Conservation (phyloP, 2,113 vertebrate species). For the Rhinogobius similis region DNA sequence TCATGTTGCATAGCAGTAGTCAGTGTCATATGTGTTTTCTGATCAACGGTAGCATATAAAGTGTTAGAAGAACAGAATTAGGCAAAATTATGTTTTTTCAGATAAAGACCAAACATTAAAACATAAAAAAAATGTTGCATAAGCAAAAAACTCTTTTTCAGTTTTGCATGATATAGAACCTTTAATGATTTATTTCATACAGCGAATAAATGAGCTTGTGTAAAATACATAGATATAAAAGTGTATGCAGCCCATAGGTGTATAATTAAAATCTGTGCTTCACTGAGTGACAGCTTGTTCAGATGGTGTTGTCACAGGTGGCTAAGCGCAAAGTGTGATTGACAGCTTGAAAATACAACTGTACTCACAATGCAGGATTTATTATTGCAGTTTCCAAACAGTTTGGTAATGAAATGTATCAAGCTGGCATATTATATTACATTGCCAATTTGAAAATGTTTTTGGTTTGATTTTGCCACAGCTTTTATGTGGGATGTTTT, state of each 20-base stretch:
- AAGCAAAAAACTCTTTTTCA: neutral
- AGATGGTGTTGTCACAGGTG: slow-evolving; percentile 1
- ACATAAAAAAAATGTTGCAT: neutral
- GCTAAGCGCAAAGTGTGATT: neutral
- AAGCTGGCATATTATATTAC: neutral
- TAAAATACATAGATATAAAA: neutral
- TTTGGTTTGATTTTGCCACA: neutral
- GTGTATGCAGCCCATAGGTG: neutral
- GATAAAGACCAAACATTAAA: neutral
- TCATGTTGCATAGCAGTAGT: too few species aligned
- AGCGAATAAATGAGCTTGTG: neutral
- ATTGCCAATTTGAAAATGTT: too few species aligned
- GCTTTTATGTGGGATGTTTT: neutral
- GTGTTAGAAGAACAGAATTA: too few species aligned
- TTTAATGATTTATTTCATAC: neutral
- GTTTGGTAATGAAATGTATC: neutral
- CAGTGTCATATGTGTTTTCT: too few species aligned
- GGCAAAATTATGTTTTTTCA: too few species aligned
- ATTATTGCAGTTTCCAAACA: neutral
- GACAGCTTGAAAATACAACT: slow-evolving; percentile 9
- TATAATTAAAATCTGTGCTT: slow-evolving; percentile 2
- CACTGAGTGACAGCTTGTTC: neutral
- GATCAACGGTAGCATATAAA: too few species aligned
- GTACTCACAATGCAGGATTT: neutral
- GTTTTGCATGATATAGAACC: too few species aligned